Evolutionary conservation across 2,797 vertebrate genomes (phyloP).

Genomic region (Carduelis carduelis): DNA sequence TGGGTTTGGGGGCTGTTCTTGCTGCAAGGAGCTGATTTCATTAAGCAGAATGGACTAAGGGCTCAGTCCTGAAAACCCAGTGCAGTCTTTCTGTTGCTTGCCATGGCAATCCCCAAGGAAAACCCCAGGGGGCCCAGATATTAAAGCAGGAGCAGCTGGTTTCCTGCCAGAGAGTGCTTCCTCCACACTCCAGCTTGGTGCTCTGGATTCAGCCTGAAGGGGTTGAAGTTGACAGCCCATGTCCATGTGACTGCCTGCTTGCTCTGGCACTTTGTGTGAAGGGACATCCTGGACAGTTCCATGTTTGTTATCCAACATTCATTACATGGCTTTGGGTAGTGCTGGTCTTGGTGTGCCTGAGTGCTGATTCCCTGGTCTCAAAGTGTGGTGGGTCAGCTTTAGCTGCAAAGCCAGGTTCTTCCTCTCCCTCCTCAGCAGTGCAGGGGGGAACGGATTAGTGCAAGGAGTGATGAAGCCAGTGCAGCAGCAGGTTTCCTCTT

Average conservation of each 20-base stretch:
- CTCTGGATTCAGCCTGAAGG: neutral
- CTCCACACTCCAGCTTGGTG: neutral
- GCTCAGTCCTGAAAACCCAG: neutral
- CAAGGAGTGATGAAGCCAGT: neutral
- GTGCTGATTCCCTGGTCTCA: too few relatives aligned
- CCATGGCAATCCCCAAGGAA: neutral
- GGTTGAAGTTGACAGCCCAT: neutral
- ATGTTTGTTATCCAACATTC: neutral
- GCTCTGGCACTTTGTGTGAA: neutral
- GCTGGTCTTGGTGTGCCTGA: accelerated
- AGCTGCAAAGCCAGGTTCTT: neutral
- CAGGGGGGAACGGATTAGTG: neutral
- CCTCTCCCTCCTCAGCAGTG: neutral
- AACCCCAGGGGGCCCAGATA: accelerated
- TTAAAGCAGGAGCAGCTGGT: neutral
- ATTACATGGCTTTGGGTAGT: accelerated
- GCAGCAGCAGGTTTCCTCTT: neutral
- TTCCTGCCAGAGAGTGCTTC: neutral
- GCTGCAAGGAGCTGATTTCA: neutral
- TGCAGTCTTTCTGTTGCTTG: accelerated
- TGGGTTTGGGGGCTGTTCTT: neutral
- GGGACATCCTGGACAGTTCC: neutral
- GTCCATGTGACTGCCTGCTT: neutral
- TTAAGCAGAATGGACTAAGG: neutral
- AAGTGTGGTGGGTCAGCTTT: neutral